Evolutionary conservation across 2,888 invertebrate genomes (phyloP).

Genomic region (Thyatira batis): DNA sequence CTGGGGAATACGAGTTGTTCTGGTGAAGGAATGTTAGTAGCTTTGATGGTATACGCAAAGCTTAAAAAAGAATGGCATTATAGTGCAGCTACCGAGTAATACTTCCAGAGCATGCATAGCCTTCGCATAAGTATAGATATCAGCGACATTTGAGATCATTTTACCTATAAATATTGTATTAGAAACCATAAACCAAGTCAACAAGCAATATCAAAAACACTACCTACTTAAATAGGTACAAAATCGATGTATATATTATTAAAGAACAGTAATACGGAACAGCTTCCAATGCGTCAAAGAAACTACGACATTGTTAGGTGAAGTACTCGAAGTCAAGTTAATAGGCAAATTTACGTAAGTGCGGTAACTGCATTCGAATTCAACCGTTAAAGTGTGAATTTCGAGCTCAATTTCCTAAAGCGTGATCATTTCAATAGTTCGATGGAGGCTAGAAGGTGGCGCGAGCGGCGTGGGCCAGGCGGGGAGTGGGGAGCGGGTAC

Average conservation of each 20-base stretch:
- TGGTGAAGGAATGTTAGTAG: neutral
- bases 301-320: neutral
- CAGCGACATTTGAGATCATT: no score
- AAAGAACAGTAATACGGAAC: neutral
- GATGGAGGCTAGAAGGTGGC: constrained; percentile 4
- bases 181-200: no score
- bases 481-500: neutral
- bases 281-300: neutral
- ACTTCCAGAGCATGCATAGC: no score
- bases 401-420: constrained; percentile 28
- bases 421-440: constrained; percentile 22
- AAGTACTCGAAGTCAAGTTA: neutral
- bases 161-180: no score
- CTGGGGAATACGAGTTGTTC: neutral
- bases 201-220: no score
- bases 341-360: neutral
- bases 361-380: constrained; percentile 10
- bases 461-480: neutral
- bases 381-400: constrained; percentile 23
- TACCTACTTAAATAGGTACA: no score
- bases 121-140: no score
- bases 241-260: no score
- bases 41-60: no score
- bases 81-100: no score
- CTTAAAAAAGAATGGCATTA: no score